Percentiles rank a stretch among this genome's conserved stretches.
Evolutionary conservation across 2,888 invertebrate species (phyloP).

Genomic region (Eilema sororculum): DNA sequence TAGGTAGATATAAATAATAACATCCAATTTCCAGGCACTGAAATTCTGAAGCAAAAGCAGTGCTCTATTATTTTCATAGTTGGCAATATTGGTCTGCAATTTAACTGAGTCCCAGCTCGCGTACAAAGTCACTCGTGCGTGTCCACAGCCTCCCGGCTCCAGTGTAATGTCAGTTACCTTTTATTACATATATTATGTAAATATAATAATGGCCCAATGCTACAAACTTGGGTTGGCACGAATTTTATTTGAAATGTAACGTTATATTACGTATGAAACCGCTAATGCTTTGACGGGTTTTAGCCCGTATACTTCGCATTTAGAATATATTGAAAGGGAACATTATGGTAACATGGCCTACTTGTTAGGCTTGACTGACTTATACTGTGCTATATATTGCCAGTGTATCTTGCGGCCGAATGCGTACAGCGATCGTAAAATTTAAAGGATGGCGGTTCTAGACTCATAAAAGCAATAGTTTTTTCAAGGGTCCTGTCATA

Average conservation of each 20-base stretch:
- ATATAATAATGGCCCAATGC: conserved; percentile 57
- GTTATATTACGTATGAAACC: conserved; percentile 48
- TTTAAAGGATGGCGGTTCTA: conserved; percentile 33
- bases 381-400: conserved; percentile 15
- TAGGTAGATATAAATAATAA: not conserved
- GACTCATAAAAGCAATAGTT: conserved; percentile 21
- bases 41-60: conserved; percentile 11
- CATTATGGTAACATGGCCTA: conserved; percentile 23
- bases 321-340: conserved; percentile 41
- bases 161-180: conserved; percentile 58
- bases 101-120: conserved; percentile 36
- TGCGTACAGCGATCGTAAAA: conserved; percentile 21
- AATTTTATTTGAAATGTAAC: conserved; percentile 57
- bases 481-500: conserved; percentile 14
- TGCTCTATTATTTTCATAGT: conserved; percentile 14
- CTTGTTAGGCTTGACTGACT: conserved; percentile 17
- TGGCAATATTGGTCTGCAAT: conserved; percentile 41
- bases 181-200: conserved; percentile 62
- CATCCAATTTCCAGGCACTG: not conserved
- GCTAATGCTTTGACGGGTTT: conserved; percentile 43
- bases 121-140: conserved; percentile 54
- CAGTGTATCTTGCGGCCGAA: conserved; percentile 12
- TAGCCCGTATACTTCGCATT: conserved; percentile 23
- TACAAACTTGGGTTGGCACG: conserved; percentile 46
- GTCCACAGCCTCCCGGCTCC: conserved; percentile 41